phyloP scores from a whole-genome alignment of 92 coral and sea anemone genomes.

The Diadumene lineata region DNA sequence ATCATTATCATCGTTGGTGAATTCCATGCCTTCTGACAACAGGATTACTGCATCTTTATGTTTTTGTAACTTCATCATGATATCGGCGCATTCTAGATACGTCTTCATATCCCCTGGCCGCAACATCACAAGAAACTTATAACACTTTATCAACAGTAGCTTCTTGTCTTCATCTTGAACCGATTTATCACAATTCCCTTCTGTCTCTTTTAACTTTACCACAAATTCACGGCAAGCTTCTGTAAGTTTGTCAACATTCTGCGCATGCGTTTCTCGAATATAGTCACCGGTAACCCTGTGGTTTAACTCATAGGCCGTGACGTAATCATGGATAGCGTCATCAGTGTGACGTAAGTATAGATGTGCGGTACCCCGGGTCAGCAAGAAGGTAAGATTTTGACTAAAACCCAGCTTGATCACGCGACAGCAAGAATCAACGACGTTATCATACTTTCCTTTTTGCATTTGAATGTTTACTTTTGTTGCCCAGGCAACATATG shows the following conservation, averaged over 20 bases:
- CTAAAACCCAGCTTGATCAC: slow-evolving; percentile 53
- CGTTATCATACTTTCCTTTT: slow-evolving; percentile 38
- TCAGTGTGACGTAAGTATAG: slow-evolving; percentile 35
- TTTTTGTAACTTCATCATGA: slow-evolving; percentile 52
- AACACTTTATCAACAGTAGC: slow-evolving; percentile 37
- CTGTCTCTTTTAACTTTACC: slow-evolving; percentile 16
- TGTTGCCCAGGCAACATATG: slow-evolving; percentile 78
- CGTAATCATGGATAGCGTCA: slow-evolving; percentile 55
- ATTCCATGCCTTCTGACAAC: slow-evolving; percentile 65
- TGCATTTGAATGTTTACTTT: slow-evolving; percentile 60
- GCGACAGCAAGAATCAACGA: slow-evolving; percentile 47
- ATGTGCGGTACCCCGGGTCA: slow-evolving; percentile 59
- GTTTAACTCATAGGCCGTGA: slow-evolving; percentile 50
- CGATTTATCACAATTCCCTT: neutral
- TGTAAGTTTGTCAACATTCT: slow-evolving; percentile 33
- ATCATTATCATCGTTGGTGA: slow-evolving; percentile 9
- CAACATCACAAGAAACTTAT: slow-evolving; percentile 56
- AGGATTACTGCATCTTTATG: slow-evolving; percentile 60
- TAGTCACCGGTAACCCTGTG: slow-evolving; percentile 40
- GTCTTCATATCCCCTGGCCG: slow-evolving; percentile 41
- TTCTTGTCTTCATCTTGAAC: slow-evolving; percentile 1
- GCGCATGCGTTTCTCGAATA: slow-evolving; percentile 47
- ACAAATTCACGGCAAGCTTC: slow-evolving; percentile 57
- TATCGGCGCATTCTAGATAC: slow-evolving; percentile 57
- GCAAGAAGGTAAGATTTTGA: slow-evolving; percentile 34